Conservation (phyloP, 1,140 invertebrate species). For the Daktulosphaira vitifoliae region DNA sequence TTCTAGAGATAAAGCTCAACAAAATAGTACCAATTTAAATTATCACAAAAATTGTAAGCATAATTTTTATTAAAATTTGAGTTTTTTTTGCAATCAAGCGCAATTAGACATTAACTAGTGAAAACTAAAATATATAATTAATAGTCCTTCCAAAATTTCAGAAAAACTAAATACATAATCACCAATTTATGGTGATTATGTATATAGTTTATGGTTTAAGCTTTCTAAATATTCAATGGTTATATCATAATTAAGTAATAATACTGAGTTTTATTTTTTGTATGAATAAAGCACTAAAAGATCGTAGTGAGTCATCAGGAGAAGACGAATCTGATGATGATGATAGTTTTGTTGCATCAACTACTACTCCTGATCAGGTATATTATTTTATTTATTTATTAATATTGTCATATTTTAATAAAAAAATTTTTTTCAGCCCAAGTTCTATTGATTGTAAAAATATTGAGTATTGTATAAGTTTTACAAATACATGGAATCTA, state of each 20-base stretch:
- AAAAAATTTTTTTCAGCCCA: conserved; percentile 30
- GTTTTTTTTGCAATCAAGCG: not conserved
- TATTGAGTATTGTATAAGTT: too few relatives aligned
- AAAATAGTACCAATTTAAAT: conserved; percentile 35
- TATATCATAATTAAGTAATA: not conserved
- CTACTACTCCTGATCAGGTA: conserved; percentile 59
- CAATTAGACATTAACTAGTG: not conserved
- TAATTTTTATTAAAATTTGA: not conserved
- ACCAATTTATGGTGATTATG: not conserved
- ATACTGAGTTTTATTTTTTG: conserved; percentile 35
- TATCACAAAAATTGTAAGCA: conserved; percentile 29
- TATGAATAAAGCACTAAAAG: conserved; percentile 45
- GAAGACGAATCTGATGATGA: conserved; percentile 75
- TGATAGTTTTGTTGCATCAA: conserved; percentile 48
- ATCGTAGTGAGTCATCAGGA: conserved; percentile 61
- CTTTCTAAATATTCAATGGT: not conserved
- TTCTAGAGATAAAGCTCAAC: conserved; percentile 56
- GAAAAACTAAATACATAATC: too few relatives aligned
- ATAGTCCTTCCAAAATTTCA: not conserved
- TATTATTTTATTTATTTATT: conserved; percentile 28
- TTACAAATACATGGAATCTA: too few relatives aligned
- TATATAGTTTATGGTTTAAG: not conserved
- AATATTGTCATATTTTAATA: not conserved
- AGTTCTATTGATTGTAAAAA: conserved; percentile 27
- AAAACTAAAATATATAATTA: not conserved